Conservation (phyloP, 2,888 invertebrate species). For the Aspidapion aeneum region DNA sequence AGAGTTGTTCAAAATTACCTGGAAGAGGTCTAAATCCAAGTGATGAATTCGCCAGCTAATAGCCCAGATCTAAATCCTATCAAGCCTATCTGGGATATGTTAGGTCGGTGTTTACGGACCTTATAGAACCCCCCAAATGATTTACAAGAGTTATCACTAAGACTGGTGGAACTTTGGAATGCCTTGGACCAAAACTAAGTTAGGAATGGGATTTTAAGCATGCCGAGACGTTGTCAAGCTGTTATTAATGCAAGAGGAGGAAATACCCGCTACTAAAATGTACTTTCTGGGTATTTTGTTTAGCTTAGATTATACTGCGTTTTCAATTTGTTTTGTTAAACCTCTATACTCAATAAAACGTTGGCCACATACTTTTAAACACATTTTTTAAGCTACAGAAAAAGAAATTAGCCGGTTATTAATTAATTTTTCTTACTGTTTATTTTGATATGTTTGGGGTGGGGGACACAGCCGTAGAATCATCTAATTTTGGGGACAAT, state of each 20-base stretch:
- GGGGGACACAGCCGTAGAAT: too few relatives aligned
- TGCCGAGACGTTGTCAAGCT: not conserved
- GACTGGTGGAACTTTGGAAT: not conserved
- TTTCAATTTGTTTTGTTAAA: too few relatives aligned
- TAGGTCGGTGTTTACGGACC: conserved; percentile 10
- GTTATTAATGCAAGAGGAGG: conserved; percentile 1
- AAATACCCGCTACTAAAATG: not conserved
- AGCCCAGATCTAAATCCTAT: conserved; percentile 20
- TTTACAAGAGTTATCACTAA: not conserved
- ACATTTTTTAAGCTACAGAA: too few relatives aligned
- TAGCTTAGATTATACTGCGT: too few relatives aligned
- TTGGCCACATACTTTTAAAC: too few relatives aligned
- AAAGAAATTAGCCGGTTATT: too few relatives aligned
- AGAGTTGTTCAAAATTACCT: conserved; percentile 16
- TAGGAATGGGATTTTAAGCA: conserved; percentile 1
- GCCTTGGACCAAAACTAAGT: not conserved
- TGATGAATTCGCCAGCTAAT: conserved; percentile 18
- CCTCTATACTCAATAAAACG: too few relatives aligned
- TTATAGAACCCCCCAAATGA: not conserved
- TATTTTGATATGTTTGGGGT: too few relatives aligned
- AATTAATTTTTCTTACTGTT: too few relatives aligned
- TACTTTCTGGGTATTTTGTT: too few relatives aligned
- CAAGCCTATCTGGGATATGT: conserved; percentile 18
- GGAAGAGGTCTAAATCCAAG: conserved; percentile 18
- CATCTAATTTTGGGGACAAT: too few relatives aligned